Percentiles rank a stretch among this genome's conserved stretches.
Evolutionary conservation across 2,113 vertebrate species (phyloP).

Genomic region (Cepphus grylle): DNA sequence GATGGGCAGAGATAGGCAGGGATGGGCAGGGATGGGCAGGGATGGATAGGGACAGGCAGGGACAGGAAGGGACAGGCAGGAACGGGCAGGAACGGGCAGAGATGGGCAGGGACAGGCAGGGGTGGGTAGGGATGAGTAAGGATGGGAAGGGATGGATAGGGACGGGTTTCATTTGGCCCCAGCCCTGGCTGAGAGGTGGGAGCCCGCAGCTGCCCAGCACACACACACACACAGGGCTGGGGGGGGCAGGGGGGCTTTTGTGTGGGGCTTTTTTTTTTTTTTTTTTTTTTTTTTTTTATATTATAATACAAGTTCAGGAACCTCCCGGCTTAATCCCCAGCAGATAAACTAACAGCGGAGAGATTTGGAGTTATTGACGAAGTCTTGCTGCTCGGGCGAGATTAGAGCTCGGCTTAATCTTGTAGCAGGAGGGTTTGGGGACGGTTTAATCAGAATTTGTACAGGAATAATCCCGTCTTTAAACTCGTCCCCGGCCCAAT

Average conservation of each 20-base stretch:
- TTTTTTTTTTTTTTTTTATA: neutral
- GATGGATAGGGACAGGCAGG: too few relatives aligned
- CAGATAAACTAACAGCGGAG: conserved; percentile 63
- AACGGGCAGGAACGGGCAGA: too few relatives aligned
- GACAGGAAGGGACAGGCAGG: too few relatives aligned
- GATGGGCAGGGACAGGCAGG: too few relatives aligned
- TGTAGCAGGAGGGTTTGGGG: conserved; percentile 49
- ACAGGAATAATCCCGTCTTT: conserved; percentile 68
- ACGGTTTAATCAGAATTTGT: conserved; percentile 68
- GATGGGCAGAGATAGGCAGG: neutral
- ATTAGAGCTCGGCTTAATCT: conserved; percentile 61
- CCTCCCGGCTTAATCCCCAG: conserved; percentile 39
- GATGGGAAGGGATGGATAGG: too few relatives aligned
- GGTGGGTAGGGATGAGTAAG: too few relatives aligned
- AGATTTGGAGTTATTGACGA: conserved; percentile 55
- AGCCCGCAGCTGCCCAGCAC: neutral
- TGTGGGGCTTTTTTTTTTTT: too few relatives aligned
- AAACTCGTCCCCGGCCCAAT: conserved; percentile 48
- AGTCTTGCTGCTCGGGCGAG: conserved; percentile 49
- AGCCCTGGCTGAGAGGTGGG: neutral
- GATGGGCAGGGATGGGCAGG: too few relatives aligned
- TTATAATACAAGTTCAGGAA: conserved; percentile 11
- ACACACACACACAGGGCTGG: too few relatives aligned
- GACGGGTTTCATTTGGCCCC: neutral
- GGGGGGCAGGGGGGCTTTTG: too few relatives aligned